Base-by-base conservation (phyloP, 2,888 invertebrate species). In the Torymus tubicola region DNA sequence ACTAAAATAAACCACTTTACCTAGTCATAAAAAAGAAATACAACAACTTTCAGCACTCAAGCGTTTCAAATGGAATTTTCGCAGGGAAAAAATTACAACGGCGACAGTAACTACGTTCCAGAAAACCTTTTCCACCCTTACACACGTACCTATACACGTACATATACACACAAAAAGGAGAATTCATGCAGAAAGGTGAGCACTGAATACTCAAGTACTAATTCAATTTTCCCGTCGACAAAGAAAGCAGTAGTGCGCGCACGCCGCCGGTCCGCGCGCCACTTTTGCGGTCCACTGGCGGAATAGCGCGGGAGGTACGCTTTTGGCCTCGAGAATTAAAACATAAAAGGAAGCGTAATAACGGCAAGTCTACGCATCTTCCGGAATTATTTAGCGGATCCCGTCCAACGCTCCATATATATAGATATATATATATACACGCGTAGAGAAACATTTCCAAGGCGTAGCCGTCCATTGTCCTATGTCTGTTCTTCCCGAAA, bases 341-440 rank as follows among this genome's bases (percentile, higher is more conserved):
- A 53, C 65, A 75, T 65, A 70, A 80, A 70, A 67, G 67, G 68
- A 80, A 80, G 80, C 67, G 61, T 67, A 65, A 67, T 80, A 18
- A 61, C 55, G 53, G 55, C 55, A 42, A n/a, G 58, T 61, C 69
- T 69, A 69, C 52, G 58, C 79, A 65, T 75, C 68, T 73, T 68
- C 76, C 69, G 69, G 69, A 81, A 72, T 77, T 73, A 78, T 77
- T 77, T 69, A 72, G 42, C 64, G 53, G 60, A 69, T 57, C 53
- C 11, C 57, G 8, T 5, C 42, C 8, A 8, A 42, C 42, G 5
- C 42, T 42, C 42, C n/a, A n/a, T n/a, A n/a, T n/a, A n/a, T n/a
- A n/a, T n/a, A n/a, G n/a, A 8, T 8, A 42, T 42, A 42, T 42
- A 31, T 0, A 31, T 31, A 31, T 31, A 31, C 4, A 42, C 8